Conservation (phyloP, 2,113 vertebrate genomes). For the Dryoscopus gambensis region DNA sequence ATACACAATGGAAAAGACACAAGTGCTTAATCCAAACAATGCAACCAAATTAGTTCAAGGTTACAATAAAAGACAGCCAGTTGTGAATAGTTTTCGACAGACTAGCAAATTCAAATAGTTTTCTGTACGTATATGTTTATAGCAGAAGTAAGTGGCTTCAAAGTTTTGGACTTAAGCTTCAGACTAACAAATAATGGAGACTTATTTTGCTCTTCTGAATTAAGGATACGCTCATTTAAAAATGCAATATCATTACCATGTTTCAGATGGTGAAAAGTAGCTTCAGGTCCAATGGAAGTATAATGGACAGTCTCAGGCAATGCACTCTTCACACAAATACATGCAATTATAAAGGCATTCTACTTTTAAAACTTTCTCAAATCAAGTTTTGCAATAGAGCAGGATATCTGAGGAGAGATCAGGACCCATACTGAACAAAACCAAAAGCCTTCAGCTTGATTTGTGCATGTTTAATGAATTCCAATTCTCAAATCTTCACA, state of each 20-base stretch:
- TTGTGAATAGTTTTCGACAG: not conserved
- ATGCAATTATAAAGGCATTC: slow-evolving; percentile 51
- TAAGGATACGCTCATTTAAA: not conserved
- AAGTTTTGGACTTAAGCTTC: slow-evolving; percentile 33
- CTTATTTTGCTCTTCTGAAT: not conserved
- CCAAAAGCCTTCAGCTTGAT: not conserved
- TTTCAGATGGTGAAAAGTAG: not conserved
- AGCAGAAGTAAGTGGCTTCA: not conserved
- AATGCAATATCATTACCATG: not conserved
- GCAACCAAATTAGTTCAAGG: not conserved
- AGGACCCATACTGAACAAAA: slow-evolving; percentile 31
- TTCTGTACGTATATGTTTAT: not conserved
- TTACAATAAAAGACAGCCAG: not conserved
- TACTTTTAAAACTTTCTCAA: slow-evolving; percentile 43
- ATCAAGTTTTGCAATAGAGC: slow-evolving; percentile 28
- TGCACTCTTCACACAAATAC: slow-evolving; percentile 51
- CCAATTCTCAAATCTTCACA: slow-evolving; percentile 44
- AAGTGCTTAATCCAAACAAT: slow-evolving; percentile 39
- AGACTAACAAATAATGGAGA: not conserved
- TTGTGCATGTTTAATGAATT: slow-evolving; percentile 34
- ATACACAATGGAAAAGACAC: slow-evolving; percentile 30
- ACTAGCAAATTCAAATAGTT: not conserved
- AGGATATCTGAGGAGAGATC: slow-evolving; percentile 36
- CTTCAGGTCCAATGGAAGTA: not conserved
- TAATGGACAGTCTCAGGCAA: slow-evolving; percentile 1